Conservation (phyloP, 2,888 invertebrate genomes). For the Aleiodes leptofemur region DNA sequence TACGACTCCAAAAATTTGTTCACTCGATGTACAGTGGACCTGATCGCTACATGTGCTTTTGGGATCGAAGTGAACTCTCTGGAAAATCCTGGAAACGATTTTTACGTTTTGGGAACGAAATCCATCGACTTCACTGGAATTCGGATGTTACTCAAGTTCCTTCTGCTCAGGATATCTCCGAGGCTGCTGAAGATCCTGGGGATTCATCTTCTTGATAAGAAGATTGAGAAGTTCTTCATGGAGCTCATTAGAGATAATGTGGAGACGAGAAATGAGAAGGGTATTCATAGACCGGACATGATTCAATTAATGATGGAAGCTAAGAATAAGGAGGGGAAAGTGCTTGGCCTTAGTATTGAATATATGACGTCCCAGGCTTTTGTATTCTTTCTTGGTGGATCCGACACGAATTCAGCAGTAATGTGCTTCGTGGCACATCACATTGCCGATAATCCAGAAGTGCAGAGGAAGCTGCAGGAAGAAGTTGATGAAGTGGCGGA, state of each 20-base stretch:
- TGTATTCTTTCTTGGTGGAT: constrained; percentile 70
- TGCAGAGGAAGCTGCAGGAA: constrained; percentile 74
- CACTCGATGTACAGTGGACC: constrained; percentile 58
- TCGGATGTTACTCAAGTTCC: constrained; percentile 46
- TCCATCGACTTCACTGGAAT: constrained; percentile 48
- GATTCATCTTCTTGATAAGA: constrained; percentile 39
- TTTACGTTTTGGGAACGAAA: constrained; percentile 52
- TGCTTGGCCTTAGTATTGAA: constrained; percentile 56
- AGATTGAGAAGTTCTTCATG: constrained; percentile 54
- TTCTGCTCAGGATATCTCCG: constrained; percentile 52
- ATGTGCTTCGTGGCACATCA: constrained; percentile 64
- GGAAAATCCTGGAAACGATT: constrained; percentile 55
- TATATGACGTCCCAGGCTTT: constrained; percentile 76
- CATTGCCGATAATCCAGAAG: constrained; percentile 69
- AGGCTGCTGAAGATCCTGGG: constrained; percentile 55
- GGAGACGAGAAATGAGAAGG: constrained; percentile 55
- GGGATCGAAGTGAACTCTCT: constrained; percentile 59
- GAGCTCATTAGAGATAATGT: constrained; percentile 57
- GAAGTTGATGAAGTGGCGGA: constrained; percentile 64
- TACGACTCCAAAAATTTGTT: constrained; percentile 61
- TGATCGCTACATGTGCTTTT: constrained; percentile 60
- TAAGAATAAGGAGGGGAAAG: constrained; percentile 50
- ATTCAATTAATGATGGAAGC: constrained; percentile 78
- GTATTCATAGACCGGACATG: constrained; percentile 77
- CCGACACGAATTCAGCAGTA: constrained; percentile 63